Percentiles rank a stretch among this genome's conserved stretches.
Conservation (phyloP, 2,113 vertebrate genomes). For the Scomber scombrus region DNA sequence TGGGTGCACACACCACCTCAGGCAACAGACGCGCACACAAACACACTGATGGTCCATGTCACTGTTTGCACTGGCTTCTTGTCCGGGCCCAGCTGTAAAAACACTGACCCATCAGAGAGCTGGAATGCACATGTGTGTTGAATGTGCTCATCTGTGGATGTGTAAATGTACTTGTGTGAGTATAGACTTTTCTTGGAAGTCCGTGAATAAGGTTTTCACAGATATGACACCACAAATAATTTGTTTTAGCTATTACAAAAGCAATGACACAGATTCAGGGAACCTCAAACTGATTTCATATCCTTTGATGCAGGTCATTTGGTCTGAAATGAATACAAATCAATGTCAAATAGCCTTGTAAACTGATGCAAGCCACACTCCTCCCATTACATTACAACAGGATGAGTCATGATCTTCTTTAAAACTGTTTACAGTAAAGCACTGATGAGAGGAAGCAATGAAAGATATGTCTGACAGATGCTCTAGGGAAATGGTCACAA, state of each 20-base stretch:
- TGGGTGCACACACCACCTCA: slow-evolving; percentile 22
- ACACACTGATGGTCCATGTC: slow-evolving; percentile 53
- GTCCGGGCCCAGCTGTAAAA: slow-evolving; percentile 77
- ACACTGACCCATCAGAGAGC: slow-evolving; percentile 58
- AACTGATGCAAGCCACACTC: slow-evolving; percentile 2
- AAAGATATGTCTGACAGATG: slow-evolving; percentile 38
- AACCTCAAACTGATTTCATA: slow-evolving; percentile 1
- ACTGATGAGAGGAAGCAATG: slow-evolving; percentile 36
- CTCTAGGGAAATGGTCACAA: background rate
- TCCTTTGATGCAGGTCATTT: background rate
- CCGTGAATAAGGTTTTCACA: slow-evolving; percentile 42
- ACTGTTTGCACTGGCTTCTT: slow-evolving; percentile 67
- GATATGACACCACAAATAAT: slow-evolving; percentile 41
- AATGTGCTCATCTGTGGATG: slow-evolving; percentile 53
- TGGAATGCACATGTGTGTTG: slow-evolving; percentile 54
- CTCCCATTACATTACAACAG: slow-evolving; percentile 37
- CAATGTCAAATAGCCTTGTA: background rate
- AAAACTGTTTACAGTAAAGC: slow-evolving; percentile 61
- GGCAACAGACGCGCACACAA: slow-evolving; percentile 30
- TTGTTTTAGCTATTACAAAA: slow-evolving; percentile 23
- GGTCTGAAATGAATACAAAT: slow-evolving; percentile 2
- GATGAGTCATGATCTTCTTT: slow-evolving; percentile 67
- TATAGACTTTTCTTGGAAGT: slow-evolving; percentile 60
- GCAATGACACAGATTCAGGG: background rate
- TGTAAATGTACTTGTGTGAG: slow-evolving; percentile 42